Evolutionary conservation across 2,888 invertebrate genomes (phyloP), one percentile per base, ranked within the genome.

Genomic region (Heliconius aoede): DNA sequence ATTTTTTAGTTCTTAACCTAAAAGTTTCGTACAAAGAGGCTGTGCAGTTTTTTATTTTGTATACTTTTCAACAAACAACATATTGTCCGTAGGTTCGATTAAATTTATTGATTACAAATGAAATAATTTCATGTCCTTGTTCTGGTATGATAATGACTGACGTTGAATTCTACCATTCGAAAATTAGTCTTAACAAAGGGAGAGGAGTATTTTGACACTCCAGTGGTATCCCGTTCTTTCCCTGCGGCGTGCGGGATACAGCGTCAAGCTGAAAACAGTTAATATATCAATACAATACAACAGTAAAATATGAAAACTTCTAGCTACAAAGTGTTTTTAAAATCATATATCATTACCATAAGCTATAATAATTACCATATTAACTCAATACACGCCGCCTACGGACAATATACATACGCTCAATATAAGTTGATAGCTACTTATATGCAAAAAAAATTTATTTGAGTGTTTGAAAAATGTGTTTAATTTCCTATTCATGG

Each of bases 361-460:
- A 36, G 40, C 24, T 13, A 15, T 1, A 24, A 61, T 40, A 60
- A 36, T 60, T 72, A 32, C n/a, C 55, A 40, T 40, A 72, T 58
- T 72, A 21, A 69, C n/a, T 55, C 40, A 72, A 72, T 36, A 18
- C 40, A 36, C 9, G 36, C 60, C 60, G 32, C 60, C 72, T 36
- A 26, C 72, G 18, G 21, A 72, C 26, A 60, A 58, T 60, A 36
- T 21, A 18, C 32, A 72, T 36, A 72, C 2, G 32, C 58, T 71
- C 32, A 51, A 72, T 11, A 40, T 7, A 24, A 36, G 24, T 40
- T 65, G 36, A 40, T 18, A 24, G 4, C 9, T 32, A 36, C 30
- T 28, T 30, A 62, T 30, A 32, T 46, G 46, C 21, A 46, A 46
- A 46, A 46, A 21, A 46, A 46, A 21, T 46, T 21, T 5, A 21